phyloP scores from a whole-genome alignment of 2,888 invertebrate species.

The Rhogogaster chlorosoma region DNA sequence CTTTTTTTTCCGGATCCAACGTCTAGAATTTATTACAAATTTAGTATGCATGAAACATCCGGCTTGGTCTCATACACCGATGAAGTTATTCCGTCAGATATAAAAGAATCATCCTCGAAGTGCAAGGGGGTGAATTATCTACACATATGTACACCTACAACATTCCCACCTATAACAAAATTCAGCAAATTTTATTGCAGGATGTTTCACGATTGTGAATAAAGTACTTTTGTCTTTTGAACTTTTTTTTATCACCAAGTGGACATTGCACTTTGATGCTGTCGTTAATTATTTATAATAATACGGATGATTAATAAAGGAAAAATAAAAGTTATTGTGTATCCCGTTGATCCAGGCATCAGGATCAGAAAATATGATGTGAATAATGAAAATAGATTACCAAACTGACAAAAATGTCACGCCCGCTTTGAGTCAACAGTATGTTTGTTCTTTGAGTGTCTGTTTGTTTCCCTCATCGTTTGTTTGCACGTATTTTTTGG shows the following conservation, averaged over 20 bases:
- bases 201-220: background rate
- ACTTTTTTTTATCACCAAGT: background rate
- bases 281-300: background rate
- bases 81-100: background rate
- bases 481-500: background rate
- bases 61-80: background rate
- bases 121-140: background rate
- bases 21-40: conserved; percentile 1
- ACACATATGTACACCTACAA: background rate
- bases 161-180: background rate
- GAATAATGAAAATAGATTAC: conserved; percentile 1
- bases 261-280: background rate
- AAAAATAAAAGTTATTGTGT: background rate
- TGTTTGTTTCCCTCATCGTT: background rate
- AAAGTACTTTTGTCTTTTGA: background rate
- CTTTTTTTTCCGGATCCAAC: background rate
- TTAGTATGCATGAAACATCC: conserved; percentile 10
- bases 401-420: conserved; percentile 3
- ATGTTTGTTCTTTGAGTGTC: background rate
- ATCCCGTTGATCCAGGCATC: background rate
- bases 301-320: background rate
- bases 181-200: background rate
- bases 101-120: background rate
- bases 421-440: background rate
- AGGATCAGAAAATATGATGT: background rate